Conservation (phyloP, 2,797 vertebrate genomes). For the Parotocinclus haroldoi region DNA sequence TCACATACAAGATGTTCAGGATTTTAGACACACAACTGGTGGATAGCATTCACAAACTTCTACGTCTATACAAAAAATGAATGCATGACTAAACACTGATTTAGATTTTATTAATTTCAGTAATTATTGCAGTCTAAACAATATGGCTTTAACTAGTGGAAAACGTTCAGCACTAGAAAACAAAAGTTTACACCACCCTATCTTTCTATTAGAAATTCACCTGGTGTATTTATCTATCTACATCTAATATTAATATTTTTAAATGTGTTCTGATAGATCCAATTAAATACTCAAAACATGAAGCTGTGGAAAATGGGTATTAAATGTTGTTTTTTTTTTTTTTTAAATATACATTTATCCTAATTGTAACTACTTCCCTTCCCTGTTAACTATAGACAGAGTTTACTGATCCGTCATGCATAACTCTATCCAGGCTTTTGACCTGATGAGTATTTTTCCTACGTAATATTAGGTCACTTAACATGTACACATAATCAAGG, state of each 20-base stretch:
- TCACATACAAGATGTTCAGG: constrained; percentile 50
- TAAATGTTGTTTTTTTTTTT: constrained; percentile 2
- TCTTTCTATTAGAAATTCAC: constrained; percentile 22
- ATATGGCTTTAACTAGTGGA: constrained; percentile 97
- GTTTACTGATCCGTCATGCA: constrained; percentile 13
- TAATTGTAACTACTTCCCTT: not conserved
- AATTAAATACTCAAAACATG: constrained; percentile 8
- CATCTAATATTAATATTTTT: not conserved
- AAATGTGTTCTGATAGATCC: constrained; percentile 6
- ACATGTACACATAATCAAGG: no score
- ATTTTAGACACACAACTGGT: constrained; percentile 47
- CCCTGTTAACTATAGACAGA: constrained; percentile 9
- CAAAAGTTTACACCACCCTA: constrained; percentile 20
- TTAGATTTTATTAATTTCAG: constrained; percentile 56
- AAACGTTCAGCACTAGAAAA: constrained; percentile 74
- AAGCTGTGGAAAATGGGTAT: constrained; percentile 5
- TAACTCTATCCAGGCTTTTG: constrained; percentile 3
- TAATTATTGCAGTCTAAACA: constrained; percentile 96
- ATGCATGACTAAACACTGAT: constrained; percentile 57
- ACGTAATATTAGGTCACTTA: not conserved
- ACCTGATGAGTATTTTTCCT: constrained; percentile 4
- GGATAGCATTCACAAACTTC: constrained; percentile 28
- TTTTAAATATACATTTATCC: not conserved
- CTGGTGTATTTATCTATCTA: no score
- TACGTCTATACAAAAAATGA: constrained; percentile 59